Percentiles rank a stretch among this genome's conserved stretches.
Conservation (phyloP, 2,113 vertebrate species). For the Ciconia boyciana region DNA sequence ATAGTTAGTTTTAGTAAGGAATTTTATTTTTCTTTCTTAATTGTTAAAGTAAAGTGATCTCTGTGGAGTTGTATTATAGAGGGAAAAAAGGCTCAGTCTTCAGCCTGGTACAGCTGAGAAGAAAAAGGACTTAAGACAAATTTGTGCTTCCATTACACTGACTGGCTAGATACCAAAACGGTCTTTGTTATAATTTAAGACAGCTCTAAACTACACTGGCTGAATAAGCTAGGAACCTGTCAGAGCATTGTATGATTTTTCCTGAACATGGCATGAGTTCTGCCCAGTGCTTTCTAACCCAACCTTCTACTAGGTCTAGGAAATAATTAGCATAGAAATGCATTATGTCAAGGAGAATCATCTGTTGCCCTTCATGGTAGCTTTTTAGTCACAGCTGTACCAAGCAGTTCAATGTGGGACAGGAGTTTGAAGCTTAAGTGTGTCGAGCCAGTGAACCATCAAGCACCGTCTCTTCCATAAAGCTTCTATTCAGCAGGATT, state of each 20-base stretch:
- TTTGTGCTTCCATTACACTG: not conserved
- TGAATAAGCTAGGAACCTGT: not conserved
- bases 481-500: not conserved
- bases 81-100: not conserved
- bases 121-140: not conserved
- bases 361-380: not conserved
- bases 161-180: not conserved
- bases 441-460: not conserved
- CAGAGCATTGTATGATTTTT: not conserved
- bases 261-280: not conserved
- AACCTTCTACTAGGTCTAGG: not conserved
- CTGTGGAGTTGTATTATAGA: not conserved
- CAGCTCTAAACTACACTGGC: not conserved
- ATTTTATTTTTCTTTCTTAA: not conserved
- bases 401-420: not conserved
- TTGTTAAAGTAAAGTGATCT: not conserved
- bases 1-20: not conserved
- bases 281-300: not conserved
- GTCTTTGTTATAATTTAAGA: not conserved
- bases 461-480: not conserved
- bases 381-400: not conserved
- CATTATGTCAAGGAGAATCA: not conserved
- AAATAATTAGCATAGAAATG: not conserved
- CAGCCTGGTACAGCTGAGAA: not conserved
- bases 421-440: not conserved